Evolutionary conservation across 2,113 vertebrate genomes (phyloP).

Genomic region (Limnothrissa miodon): DNA sequence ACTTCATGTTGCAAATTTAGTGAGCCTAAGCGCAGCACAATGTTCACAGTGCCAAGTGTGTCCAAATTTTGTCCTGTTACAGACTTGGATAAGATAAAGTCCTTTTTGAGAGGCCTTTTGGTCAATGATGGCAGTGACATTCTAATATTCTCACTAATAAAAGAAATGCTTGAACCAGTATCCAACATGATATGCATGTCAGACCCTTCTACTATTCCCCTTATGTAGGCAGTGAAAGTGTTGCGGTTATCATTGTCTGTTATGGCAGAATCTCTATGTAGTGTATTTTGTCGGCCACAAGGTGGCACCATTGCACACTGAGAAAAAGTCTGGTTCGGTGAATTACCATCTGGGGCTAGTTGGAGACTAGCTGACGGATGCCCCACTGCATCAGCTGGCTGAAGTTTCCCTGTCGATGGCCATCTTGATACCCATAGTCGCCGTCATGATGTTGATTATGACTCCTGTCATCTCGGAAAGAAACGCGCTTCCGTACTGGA

Average conservation of each 20-base stretch:
- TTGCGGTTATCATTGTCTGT: too few relatives aligned
- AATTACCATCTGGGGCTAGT: too few relatives aligned
- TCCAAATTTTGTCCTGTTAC: constrained; percentile 20
- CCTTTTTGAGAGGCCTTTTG: constrained; percentile 20
- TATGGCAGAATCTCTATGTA: too few relatives aligned
- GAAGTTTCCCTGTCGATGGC: constrained; percentile 19
- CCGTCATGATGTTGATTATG: too few relatives aligned
- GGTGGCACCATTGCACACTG: too few relatives aligned
- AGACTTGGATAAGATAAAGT: constrained; percentile 21
- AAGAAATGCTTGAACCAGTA: constrained; percentile 21
- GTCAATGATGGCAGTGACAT: constrained; percentile 8
- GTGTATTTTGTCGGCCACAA: too few relatives aligned
- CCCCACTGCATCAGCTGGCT: constrained; percentile 8
- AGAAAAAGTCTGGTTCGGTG: too few relatives aligned
- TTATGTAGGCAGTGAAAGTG: too few relatives aligned
- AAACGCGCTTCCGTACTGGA: neutral
- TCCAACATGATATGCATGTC: constrained; percentile 26
- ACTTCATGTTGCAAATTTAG: too few relatives aligned
- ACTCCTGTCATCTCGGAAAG: too few relatives aligned
- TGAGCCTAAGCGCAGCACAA: neutral
- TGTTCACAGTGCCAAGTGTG: constrained; percentile 5
- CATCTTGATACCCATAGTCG: too few relatives aligned
- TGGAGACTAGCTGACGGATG: neutral
- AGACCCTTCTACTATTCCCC: constrained; percentile 25
- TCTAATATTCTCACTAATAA: constrained; percentile 14